Evolutionary conservation across 1,140 invertebrate genomes (phyloP).

Genomic region (Drosophila kikkawai): DNA sequence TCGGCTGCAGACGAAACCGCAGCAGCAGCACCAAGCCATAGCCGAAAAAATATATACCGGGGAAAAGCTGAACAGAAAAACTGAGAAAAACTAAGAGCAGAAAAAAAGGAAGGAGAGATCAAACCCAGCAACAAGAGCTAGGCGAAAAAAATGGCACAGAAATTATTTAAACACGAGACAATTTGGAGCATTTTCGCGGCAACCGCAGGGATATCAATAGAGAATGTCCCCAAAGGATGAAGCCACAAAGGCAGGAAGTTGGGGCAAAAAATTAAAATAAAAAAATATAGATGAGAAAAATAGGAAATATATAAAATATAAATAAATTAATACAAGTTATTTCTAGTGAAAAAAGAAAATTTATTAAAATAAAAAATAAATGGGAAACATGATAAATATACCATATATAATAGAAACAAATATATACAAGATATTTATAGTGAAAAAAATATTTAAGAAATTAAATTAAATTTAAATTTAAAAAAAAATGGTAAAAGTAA

Average conservation of each 20-base stretch:
- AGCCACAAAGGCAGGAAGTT: neutral
- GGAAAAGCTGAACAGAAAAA: slow-evolving; percentile 7
- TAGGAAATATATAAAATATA: no score
- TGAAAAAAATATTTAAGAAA: no score
- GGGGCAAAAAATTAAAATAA: neutral
- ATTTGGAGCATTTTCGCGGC: slow-evolving; percentile 36
- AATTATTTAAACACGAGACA: slow-evolving; percentile 73
- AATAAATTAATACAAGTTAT: no score
- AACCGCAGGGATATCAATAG: slow-evolving; percentile 36
- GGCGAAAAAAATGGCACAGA: slow-evolving; percentile 32
- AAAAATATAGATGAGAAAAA: neutral
- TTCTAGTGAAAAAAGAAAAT: no score
- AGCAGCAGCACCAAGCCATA: slow-evolving; percentile 32
- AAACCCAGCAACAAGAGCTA: slow-evolving; percentile 7
- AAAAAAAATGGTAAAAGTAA: no score
- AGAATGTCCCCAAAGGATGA: neutral
- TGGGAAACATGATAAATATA: no score
- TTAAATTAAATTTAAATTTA: no score
- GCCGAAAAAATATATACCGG: slow-evolving; percentile 12
- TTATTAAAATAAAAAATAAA: no score
- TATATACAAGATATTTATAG: no score
- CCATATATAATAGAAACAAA: no score
- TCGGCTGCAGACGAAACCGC: slow-evolving; percentile 77
- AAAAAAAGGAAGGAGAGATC: slow-evolving; percentile 18
- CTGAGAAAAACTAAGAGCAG: slow-evolving; percentile 4